A percentile compares a stretch with the other conserved stretches of the same genome.
Conservation (phyloP, 2,113 vertebrate species). For the Corynorhinus townsendii region DNA sequence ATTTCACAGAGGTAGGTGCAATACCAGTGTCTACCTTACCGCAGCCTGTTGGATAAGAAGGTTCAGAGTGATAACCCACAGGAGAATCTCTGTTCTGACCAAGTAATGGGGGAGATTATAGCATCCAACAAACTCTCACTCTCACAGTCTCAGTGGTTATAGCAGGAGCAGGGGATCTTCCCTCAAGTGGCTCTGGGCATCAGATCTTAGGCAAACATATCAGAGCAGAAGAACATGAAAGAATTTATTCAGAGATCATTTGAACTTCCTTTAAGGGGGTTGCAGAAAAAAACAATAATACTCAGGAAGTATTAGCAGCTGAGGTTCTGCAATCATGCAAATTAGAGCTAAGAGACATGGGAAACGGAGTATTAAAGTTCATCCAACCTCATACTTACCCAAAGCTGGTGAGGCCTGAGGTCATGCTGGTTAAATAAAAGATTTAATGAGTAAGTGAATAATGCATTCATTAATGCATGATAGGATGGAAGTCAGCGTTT, state of each 20-base stretch:
- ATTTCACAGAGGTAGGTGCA: neutral
- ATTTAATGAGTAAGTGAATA: slow-evolving; percentile 5
- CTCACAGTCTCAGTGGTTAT: neutral
- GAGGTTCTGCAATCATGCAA: neutral
- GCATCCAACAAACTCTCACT: neutral
- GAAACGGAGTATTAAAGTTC: neutral
- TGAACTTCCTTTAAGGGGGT: neutral
- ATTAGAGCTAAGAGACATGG: neutral
- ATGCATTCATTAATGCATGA: neutral
- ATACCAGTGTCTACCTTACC: neutral
- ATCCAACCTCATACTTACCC: neutral
- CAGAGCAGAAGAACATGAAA: neutral
- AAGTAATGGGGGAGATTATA: neutral
- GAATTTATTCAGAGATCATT: neutral
- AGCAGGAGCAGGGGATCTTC: neutral
- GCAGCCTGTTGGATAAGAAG: neutral
- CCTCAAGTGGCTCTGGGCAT: neutral
- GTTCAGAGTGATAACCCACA: neutral
- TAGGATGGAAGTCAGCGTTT: neutral
- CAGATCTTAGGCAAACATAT: neutral
- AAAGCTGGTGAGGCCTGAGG: neutral
- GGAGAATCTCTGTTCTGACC: neutral
- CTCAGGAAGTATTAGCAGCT: neutral
- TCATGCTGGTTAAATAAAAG: slow-evolving; percentile 15
- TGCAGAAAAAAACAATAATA: neutral